Evolutionary conservation across 37 sponge, comb jelly and placozoan species (phyloP).

Genomic region (Halichondria panicea): DNA sequence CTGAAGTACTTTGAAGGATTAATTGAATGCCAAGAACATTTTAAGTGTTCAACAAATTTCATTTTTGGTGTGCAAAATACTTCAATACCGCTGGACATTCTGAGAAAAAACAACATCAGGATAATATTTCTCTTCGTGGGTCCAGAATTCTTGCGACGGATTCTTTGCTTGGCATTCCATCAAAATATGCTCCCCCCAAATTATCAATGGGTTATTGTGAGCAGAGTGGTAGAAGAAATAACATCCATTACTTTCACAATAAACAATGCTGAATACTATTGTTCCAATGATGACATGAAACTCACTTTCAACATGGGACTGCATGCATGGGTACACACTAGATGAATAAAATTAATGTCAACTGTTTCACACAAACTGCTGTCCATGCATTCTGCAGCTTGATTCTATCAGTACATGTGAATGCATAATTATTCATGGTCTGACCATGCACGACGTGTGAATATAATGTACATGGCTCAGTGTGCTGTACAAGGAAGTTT

Average conservation of each 20-base stretch:
- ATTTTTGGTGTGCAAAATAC: background rate
- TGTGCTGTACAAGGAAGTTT: too few species aligned
- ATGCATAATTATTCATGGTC: background rate
- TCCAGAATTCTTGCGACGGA: background rate
- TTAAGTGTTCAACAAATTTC: background rate
- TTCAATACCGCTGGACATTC: background rate
- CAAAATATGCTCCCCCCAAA: background rate
- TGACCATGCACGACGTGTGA: too few species aligned
- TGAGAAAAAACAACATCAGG: background rate
- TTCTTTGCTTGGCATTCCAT: slow-evolving; percentile 3
- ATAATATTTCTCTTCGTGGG: background rate
- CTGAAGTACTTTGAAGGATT: background rate
- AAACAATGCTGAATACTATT: background rate
- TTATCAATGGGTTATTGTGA: slow-evolving; percentile 14
- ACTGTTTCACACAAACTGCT: background rate
- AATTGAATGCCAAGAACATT: too few species aligned
- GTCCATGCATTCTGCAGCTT: background rate
- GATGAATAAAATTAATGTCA: too few species aligned
- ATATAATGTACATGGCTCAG: too few species aligned
- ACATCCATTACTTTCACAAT: background rate
- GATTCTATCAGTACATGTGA: background rate
- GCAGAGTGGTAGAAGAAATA: background rate
- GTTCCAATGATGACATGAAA: too few species aligned
- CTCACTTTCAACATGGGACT: too few species aligned
- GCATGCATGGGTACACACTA: too few species aligned